Evolutionary conservation across 2,888 invertebrate genomes (phyloP), one percentile per base, ranked within the genome.

Genomic region (Drosophila kokeensis): DNA sequence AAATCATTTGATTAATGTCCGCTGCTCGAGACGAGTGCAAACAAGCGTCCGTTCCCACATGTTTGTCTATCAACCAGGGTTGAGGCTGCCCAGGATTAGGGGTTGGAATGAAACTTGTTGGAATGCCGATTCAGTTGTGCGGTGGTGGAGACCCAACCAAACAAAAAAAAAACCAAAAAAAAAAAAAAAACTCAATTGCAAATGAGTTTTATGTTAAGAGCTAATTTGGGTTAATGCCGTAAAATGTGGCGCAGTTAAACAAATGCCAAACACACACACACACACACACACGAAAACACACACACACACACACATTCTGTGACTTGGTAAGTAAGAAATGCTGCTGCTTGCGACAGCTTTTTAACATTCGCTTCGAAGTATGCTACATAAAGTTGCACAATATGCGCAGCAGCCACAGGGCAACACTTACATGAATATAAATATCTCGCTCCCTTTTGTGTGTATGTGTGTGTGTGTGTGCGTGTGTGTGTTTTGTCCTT

Each of bases 191-290:
- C 63, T 42, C 73, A 73, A 79, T 81, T 82, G 74, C 73, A 83
- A 87, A 87, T 83, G 84, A 73, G 87, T 77, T 87, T 89, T 85
- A 83, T 85, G 85, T 84, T 89, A 83, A 87, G 89, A 85, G 85
- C 89, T 85, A 85, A 85, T 85, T 85, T 89, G 85, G 85, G 85
- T 76, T 85, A 85, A 87, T 89, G 79, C 82, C 82, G 82, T 74
- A 89, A 85, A 87, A 87, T 89, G 85, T 82, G 84, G 82, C 77
- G 82, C 87, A 87, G 79, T 87, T 83, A 89, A 87, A 76, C 74
- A 81, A 83, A 87, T 79, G 63, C 53, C 50, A 30, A 32, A 63
- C n/a, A 62, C 24, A 65, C 24, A 53, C 21, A 27, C 27, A 42
- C 21, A 36, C 32, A 40, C 27, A 27, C 24, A 45, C 15, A 53